phyloP scores from a whole-genome alignment of 2,797 vertebrate species.

The Stomatorhinus walkeri region DNA sequence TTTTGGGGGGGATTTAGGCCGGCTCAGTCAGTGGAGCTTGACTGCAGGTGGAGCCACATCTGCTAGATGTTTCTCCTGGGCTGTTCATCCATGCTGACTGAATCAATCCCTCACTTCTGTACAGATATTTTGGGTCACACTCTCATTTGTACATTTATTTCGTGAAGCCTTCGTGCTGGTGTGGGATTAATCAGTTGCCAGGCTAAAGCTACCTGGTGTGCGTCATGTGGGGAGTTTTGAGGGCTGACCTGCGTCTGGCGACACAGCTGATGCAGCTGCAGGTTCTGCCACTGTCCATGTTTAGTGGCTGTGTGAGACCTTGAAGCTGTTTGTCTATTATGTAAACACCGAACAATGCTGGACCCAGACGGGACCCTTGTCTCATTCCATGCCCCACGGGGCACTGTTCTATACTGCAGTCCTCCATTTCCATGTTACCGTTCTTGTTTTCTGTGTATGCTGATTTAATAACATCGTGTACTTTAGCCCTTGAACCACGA shows the following conservation, averaged over 20 bases:
- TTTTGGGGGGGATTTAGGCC: not conserved
- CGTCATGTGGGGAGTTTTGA: not conserved
- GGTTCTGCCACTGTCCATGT: not conserved
- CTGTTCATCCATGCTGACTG: not conserved
- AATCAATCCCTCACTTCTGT: not conserved
- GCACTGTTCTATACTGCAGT: not conserved
- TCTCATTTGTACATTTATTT: not conserved
- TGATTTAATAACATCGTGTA: conserved; percentile 9
- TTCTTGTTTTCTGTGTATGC: not conserved
- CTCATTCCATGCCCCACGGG: not conserved
- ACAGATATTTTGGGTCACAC: not conserved
- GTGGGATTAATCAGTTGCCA: conserved; percentile 1
- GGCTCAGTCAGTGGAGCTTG: not conserved
- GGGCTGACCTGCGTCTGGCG: not conserved
- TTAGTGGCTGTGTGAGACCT: not conserved
- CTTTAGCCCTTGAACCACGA: not conserved
- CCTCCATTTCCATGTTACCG: not conserved
- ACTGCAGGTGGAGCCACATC: conserved; percentile 4
- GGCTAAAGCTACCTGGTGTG: not conserved
- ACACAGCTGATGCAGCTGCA: not conserved
- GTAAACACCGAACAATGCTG: not conserved
- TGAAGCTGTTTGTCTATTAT: not conserved
- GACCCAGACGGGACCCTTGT: not conserved
- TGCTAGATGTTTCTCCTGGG: conserved; percentile 11
- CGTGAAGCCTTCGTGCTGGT: not conserved